Evolutionary conservation across 2,888 invertebrate genomes (phyloP).

Genomic region (Lycaena phlaeas): DNA sequence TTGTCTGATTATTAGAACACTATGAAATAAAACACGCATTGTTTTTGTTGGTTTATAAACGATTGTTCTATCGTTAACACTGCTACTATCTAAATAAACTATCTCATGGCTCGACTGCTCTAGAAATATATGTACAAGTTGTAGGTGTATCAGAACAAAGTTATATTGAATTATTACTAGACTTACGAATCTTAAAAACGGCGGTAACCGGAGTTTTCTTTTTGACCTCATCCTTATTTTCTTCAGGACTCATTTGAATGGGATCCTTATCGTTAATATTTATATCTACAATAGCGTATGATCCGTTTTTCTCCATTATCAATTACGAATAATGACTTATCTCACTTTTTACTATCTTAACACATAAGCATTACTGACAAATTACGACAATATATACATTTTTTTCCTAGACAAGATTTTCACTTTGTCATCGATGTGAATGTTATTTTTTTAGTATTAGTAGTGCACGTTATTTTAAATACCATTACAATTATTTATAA

Average conservation of each 20-base stretch:
- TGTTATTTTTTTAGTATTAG: background rate
- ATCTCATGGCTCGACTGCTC: background rate
- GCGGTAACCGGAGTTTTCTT: conserved; percentile 34
- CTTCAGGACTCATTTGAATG: conserved; percentile 27
- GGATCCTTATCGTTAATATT: conserved; percentile 41
- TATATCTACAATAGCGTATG: conserved; percentile 53
- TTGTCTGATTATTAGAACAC: background rate
- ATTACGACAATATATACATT: no score
- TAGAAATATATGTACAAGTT: no score
- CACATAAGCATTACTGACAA: no score
- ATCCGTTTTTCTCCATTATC: conserved; percentile 31
- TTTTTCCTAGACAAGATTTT: no score
- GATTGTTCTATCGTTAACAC: conserved; percentile 6
- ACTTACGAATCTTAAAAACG: conserved; percentile 59
- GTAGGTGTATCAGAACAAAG: background rate
- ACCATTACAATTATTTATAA: background rate
- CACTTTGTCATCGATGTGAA: no score
- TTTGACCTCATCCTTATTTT: conserved; percentile 30
- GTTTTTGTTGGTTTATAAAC: conserved; percentile 6
- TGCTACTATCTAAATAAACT: background rate
- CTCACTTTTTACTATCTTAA: no score
- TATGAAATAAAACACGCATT: background rate
- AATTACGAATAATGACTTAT: background rate
- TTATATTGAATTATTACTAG: conserved; percentile 4
- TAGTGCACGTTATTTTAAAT: background rate